Base-by-base conservation (phyloP, 2,797 vertebrate species). In the Acestrorhynchus altus region DNA sequence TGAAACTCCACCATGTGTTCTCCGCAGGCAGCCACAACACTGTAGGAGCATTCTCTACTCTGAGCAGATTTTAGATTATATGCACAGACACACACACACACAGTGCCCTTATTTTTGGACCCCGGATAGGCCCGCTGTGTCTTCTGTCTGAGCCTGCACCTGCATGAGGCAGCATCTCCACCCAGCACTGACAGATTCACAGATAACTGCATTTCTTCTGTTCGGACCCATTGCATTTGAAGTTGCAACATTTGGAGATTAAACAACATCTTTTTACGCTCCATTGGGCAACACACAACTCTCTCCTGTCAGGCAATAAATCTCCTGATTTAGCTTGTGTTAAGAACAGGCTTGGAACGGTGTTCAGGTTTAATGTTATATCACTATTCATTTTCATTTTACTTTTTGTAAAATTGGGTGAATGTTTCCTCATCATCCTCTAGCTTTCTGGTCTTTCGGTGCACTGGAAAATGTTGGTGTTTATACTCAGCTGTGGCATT, bases 81-180 rank as follows among this genome's bases (percentile, higher is more conserved):
- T 69, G 83, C 64, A 83, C 80, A 80, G 56, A 76, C 56, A 84
- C 59, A 80, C 24, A 80, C 69, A 73, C 44, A 80, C 74, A 85
- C 59, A 82, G 28, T 52, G 46, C 83, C 81, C 81, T 67, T 85
- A 83, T 85, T 83, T 85, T 70, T 59, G 24, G 31, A 63, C 40
- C 22, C 40, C n/a, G 83, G 81, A 86, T 78, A 69, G 69, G 65
- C 54, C 65, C 12, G 51, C 79, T 81, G 63, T 28, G 73, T 78
- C 74, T 73, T 82, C 60, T 80, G 78, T 70, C 78, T 80, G 64
- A 71, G 54, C 83, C 83, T 83, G 76, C 80, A 81, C 83, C 83
- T 83, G 76, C 80, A 81, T 81, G 72, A 78, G 56, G 63, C 65
- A 42, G 28, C 70, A 74, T 77, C 64, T 71, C 72, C 71, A 65